Base-by-base conservation (phyloP, 2,113 vertebrate species). In the Apeltes quadracus region DNA sequence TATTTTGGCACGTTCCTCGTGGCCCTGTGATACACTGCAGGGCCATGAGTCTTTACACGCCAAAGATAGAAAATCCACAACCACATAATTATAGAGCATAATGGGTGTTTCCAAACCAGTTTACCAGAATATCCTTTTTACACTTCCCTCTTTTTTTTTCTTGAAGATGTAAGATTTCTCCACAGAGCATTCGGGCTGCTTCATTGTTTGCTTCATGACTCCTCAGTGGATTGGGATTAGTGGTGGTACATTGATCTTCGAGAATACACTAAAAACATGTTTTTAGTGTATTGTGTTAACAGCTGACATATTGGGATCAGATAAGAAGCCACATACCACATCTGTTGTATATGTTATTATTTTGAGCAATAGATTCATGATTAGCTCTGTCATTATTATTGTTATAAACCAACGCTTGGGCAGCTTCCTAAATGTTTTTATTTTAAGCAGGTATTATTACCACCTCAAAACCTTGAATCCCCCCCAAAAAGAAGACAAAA, bases 31-130 rank as follows among this genome's bases (percentile, higher is more conserved):
- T 18, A 16, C 6, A 22, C 39, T 51, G 63, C 75, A 46, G 65
- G 32, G 22, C 71, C 22, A 39, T 15, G 55, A 77, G 46, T 58
- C 63, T 68, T 50, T 27, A 51, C 27, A n/a, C 54, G 56, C 86
- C 43, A 3, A 86, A 92, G 81, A 92, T 93, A 93, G 92, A 88
- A 90, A 85, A 82, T 69, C 87, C 85, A 84, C 83, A 72, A 79
- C 87, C 89, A 76, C 86, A 83, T 87, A 92, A 94, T 93, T 80
- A 82, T 67, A 90, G 81, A 76, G 81, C 64, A 67, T 61, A 9
- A 32, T 70, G 91, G 92, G 88, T 83, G 90, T 90, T 87, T 91
- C 90, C 87, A 43, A 34, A 58, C 46, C 16, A 25, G 39, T 67
- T 34, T 61, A 79, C 76, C 65, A 74, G 34, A 20, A 73, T 6